Evolutionary conservation across 2,113 vertebrate genomes (phyloP).

Genomic region (Ceyx cyanopectus): DNA sequence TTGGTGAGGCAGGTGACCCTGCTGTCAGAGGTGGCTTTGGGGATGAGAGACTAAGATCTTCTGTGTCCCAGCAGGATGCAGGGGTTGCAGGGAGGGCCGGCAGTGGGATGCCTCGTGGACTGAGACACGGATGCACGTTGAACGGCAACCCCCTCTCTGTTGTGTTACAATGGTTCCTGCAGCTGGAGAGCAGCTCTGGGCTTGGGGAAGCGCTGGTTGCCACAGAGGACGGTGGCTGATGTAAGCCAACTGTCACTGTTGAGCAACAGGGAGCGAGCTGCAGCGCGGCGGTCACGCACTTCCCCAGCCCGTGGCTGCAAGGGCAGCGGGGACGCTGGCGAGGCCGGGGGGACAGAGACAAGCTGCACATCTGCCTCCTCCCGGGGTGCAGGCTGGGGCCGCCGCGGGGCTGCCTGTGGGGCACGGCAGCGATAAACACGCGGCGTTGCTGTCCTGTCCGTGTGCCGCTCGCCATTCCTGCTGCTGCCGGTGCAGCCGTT

Average conservation of each 20-base stretch:
- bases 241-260: constrained; percentile 72
- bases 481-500: not conserved
- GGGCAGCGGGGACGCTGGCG: too few relatives aligned
- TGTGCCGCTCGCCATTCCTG: not conserved
- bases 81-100: not conserved
- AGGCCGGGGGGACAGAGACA: too few relatives aligned
- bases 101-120: not conserved
- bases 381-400: too few relatives aligned
- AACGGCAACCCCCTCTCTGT: not conserved
- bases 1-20: not conserved
- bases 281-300: constrained; percentile 31
- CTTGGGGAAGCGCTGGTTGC: constrained; percentile 46
- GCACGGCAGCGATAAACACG: not conserved
- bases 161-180: not conserved
- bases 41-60: not conserved
- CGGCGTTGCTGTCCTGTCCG: too few relatives aligned
- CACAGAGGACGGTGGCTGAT: constrained; percentile 59
- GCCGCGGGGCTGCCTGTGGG: not conserved
- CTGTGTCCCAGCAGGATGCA: not conserved
- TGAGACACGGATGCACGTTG: not conserved
- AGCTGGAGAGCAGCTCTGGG: not conserved
- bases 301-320: not conserved
- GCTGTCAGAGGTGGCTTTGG: not conserved
- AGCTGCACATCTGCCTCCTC: not conserved
- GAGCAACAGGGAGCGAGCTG: constrained; percentile 11